A percentile compares a stretch with the other conserved stretches of the same genome.
phyloP scores from a whole-genome alignment of 2,113 vertebrate species.

The Axis porcinus region DNA sequence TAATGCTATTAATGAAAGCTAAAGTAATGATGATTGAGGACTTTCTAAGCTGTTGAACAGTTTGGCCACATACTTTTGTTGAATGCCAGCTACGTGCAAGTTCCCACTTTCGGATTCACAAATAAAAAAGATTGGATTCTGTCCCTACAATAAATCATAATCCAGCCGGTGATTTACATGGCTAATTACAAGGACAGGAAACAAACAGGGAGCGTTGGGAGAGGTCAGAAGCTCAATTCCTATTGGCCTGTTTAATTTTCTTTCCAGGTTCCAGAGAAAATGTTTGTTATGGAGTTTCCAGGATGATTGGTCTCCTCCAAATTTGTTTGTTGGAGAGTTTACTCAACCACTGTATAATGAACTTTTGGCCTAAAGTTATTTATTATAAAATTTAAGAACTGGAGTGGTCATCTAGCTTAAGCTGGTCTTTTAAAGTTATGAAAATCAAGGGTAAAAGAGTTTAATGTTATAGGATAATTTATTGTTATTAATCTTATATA shows the following conservation, averaged over 20 bases:
- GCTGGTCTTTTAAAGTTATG: not conserved
- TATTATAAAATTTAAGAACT: conserved; percentile 20
- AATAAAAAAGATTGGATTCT: not conserved
- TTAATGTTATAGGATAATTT: not conserved
- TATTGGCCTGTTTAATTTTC: not conserved
- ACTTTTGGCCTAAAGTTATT: not conserved
- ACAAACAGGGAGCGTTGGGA: not conserved
- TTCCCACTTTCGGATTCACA: not conserved
- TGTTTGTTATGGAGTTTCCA: not conserved
- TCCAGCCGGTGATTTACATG: not conserved
- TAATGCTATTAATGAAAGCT: conserved; percentile 12
- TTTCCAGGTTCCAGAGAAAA: not conserved
- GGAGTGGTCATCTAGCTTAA: not conserved
- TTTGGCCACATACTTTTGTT: not conserved
- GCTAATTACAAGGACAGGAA: conserved; percentile 8
- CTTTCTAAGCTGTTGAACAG: not conserved
- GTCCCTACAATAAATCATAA: conserved; percentile 17
- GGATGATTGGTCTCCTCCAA: not conserved
- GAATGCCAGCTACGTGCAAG: not conserved
- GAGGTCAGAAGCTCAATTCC: not conserved
- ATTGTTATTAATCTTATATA: not conserved
- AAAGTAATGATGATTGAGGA: not conserved
- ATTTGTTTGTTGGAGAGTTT: conserved; percentile 2
- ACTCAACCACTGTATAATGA: not conserved
- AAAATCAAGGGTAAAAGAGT: not conserved